Evolutionary conservation across 2,797 vertebrate species (phyloP).

Genomic region (Phoebastria nigripes): DNA sequence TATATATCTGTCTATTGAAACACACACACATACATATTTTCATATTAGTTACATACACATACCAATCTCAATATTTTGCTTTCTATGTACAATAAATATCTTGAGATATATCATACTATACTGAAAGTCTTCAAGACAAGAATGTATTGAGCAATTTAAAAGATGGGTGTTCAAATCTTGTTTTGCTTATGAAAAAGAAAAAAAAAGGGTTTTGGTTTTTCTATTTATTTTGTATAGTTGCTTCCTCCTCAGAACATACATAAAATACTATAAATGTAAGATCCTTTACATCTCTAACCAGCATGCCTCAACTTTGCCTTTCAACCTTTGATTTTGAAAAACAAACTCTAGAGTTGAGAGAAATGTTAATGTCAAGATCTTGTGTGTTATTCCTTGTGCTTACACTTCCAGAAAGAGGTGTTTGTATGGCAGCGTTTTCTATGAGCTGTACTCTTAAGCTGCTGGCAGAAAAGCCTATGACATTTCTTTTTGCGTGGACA

Average conservation of each 20-base stretch:
- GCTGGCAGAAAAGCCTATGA: background rate
- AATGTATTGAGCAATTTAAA: background rate
- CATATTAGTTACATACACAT: background rate
- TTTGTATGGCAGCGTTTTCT: background rate
- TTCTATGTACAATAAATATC: background rate
- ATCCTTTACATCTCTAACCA: background rate
- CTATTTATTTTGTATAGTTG: background rate
- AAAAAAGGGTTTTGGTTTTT: background rate
- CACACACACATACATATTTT: background rate
- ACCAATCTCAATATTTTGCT: background rate
- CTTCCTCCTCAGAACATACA: background rate
- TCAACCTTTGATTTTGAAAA: background rate
- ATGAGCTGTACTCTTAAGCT: background rate
- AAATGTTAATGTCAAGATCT: background rate
- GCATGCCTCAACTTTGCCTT: background rate
- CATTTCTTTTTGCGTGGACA: background rate
- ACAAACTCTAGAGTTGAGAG: background rate
- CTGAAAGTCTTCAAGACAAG: background rate
- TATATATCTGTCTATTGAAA: background rate
- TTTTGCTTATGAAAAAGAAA: background rate
- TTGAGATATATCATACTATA: background rate
- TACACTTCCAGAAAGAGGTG: background rate
- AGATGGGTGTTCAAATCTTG: background rate
- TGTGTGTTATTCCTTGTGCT: background rate
- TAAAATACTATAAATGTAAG: background rate